Percentiles rank a stretch among this genome's conserved stretches.
Conservation (phyloP, 2,888 invertebrate species). For the Fabriciana adippe region DNA sequence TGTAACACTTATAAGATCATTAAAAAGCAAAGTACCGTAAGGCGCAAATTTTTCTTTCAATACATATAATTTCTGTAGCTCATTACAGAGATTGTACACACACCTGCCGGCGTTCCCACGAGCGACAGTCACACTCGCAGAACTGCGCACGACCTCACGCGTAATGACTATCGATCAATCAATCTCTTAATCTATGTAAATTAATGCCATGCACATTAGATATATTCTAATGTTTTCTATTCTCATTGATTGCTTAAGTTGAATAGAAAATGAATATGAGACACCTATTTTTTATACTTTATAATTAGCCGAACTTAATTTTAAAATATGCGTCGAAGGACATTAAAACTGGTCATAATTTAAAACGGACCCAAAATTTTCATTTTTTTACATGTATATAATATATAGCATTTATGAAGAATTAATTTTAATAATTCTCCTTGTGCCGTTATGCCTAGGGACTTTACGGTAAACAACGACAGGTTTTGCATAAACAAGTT, state of each 20-base stretch:
- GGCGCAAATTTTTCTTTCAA: slow-evolving; percentile 21
- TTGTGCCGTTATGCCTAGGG: slow-evolving; percentile 40
- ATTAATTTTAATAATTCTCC: slow-evolving; percentile 30
- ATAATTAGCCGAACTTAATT: slow-evolving; percentile 3
- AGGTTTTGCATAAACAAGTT: slow-evolving; percentile 41
- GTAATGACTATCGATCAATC: slow-evolving; percentile 36
- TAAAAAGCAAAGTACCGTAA: slow-evolving; percentile 17
- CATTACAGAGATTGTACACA: slow-evolving; percentile 31
- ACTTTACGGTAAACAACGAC: slow-evolving; percentile 42
- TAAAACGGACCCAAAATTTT: neutral
- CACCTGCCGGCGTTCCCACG: slow-evolving; percentile 74
- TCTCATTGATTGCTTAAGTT: slow-evolving; percentile 33
- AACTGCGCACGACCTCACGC: slow-evolving; percentile 33
- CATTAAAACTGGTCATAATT: neutral
- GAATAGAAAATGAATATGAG: slow-evolving; percentile 24
- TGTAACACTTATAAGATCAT: slow-evolving; percentile 14
- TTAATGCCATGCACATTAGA: slow-evolving; percentile 32
- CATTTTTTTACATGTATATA: no score
- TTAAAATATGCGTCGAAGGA: neutral
- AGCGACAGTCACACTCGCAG: slow-evolving; percentile 26
- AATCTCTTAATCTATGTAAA: slow-evolving; percentile 39
- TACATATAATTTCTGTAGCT: slow-evolving; percentile 13
- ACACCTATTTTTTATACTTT: neutral
- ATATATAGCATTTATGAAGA: slow-evolving; percentile 11
- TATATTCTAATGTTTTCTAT: slow-evolving; percentile 35